These are phyloP conservation scores for Tinea trinotella DNA, from an alignment of 2,888 invertebrate genomes.

Conservation along the genomic window DNA sequence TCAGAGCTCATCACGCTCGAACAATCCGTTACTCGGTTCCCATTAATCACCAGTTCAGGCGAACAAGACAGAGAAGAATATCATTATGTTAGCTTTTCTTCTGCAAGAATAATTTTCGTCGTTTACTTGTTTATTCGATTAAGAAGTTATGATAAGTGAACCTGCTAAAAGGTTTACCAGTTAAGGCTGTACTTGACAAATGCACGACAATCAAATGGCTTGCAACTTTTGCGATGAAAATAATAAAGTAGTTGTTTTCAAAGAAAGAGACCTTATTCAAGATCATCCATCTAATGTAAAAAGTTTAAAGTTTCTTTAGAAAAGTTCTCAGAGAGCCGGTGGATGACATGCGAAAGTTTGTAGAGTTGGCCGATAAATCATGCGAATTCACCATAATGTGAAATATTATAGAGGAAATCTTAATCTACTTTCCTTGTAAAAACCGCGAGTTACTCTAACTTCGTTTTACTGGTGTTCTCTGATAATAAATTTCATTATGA, in stretches of 20 bases:
- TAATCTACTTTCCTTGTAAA: constrained; percentile 65
- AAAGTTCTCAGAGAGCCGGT: constrained; percentile 51
- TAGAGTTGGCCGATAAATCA: constrained; percentile 65
- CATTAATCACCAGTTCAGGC: constrained; percentile 52
- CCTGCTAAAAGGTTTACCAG: background rate
- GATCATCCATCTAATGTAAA: constrained; percentile 54
- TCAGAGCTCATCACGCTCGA: constrained; percentile 61
- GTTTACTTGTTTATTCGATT: background rate
- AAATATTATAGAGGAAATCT: constrained; percentile 59
- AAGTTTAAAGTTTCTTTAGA: constrained; percentile 58
- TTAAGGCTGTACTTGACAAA: background rate
- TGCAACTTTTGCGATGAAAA: background rate
- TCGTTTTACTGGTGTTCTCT: constrained; percentile 36
- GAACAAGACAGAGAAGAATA: constrained; percentile 22
- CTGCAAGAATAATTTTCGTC: background rate
- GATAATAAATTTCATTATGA: constrained; percentile 33
- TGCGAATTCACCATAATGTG: constrained; percentile 53
- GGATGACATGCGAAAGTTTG: constrained; percentile 65
- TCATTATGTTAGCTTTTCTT: constrained; percentile 30
- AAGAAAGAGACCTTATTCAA: constrained; percentile 23
- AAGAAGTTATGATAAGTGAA: background rate
- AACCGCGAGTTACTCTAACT: constrained; percentile 43
- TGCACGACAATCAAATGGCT: background rate
- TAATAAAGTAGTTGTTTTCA: background rate
- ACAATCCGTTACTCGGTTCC: constrained; percentile 52